phyloP scores from a whole-genome alignment of 2,888 invertebrate genomes.

The Eupeodes luniger region DNA sequence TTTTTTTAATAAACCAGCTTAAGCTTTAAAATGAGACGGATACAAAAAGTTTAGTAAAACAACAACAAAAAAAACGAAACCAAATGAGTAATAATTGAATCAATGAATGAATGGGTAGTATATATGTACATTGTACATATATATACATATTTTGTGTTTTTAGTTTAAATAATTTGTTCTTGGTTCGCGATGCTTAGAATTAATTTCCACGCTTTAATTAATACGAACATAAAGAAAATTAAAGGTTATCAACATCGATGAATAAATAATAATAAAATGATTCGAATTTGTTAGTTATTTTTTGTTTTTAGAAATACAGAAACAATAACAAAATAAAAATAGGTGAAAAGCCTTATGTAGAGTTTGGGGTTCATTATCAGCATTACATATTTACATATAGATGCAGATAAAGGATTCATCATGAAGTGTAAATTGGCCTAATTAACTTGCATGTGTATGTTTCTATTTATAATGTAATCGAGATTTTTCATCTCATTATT shows the following conservation, averaged over 20 bases:
- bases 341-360: not conserved
- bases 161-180: not conserved
- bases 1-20: not conserved
- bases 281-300: constrained; percentile 1
- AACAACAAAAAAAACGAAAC: not conserved
- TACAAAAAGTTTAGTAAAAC: not conserved
- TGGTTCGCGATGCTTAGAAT: constrained; percentile 46
- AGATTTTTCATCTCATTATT: constrained; percentile 5
- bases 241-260: constrained; percentile 62
- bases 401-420: not conserved
- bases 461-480: not conserved
- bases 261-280: constrained; percentile 4
- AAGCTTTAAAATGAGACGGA: not conserved
- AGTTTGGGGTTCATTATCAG: constrained; percentile 5
- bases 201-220: constrained; percentile 69
- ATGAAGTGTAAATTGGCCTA: not conserved
- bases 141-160: constrained; percentile 25
- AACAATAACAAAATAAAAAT: not conserved
- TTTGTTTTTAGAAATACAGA: not conserved
- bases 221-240: constrained; percentile 37
- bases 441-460: not conserved
- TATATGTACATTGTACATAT: constrained; percentile 12
- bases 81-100: constrained; percentile 68
- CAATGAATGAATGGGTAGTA: constrained; percentile 24
- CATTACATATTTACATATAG: too few relatives aligned